Evolutionary conservation across 2,113 vertebrate species (phyloP), one percentile per base, ranked within the genome.

Genomic region (Capreolus pygargus): DNA sequence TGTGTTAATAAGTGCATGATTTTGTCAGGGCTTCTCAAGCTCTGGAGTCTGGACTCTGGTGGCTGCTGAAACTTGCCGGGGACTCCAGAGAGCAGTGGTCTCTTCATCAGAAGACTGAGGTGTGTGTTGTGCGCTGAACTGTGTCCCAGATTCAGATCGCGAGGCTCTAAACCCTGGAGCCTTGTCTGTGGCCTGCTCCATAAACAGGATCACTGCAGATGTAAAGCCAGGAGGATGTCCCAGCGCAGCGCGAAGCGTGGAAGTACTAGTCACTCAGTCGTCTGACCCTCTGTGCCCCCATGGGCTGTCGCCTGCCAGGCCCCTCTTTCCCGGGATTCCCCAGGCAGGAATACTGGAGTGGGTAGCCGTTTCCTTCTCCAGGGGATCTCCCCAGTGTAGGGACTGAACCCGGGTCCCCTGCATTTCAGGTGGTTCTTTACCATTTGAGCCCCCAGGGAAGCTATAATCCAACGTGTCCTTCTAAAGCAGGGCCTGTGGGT

Each of bases 191-290:
- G 43, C 52, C n/a, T 15, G 28, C 43, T 43, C 55, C 21, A 30
- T 23, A 16, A 58, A 25, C 13, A 11, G 0, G 28, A 19, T 76
- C 27, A 2, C 0, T 45, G 52, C 27, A 57, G 70, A 16, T 15
- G 28, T 25, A 23, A 25, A 54, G 28, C 39, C 13, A 33, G 23
- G 67, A 33, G 3, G 52, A 61, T 7, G 16, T 23, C 52, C 19
- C 52, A 7, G 28, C 1, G 13, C 8, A 13, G 67, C n/a, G 1
- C 1, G 8, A 67, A 19, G 64, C 2, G 4, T 0, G 3, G 4
- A 33, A 4, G 30, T 17, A 15, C 3, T 21, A 19, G 8, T 70
- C 2, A 2, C n/a, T 36, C 19, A 23, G 64, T 6, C 19, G 0
- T 23, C 64, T 23, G n/a, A 11, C 11, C 55, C 5, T 3, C 5